phyloP scores from a whole-genome alignment of 2,797 vertebrate genomes.

The Sphenopsis melanotis region DNA sequence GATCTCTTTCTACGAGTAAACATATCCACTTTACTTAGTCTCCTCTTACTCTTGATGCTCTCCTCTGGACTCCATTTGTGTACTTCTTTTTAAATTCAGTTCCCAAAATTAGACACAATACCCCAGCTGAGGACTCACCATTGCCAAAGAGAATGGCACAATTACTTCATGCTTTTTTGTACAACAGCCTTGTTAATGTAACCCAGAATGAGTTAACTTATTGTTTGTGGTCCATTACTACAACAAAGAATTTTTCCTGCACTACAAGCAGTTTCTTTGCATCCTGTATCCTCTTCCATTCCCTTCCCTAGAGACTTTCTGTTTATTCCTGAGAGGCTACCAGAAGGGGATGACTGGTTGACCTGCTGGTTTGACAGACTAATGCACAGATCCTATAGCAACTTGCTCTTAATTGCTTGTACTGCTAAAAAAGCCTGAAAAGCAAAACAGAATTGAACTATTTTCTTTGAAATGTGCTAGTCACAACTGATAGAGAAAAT shows the following conservation, averaged over 20 bases:
- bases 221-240: not conserved
- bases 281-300: not conserved
- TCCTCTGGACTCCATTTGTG: not conserved
- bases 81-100: not conserved
- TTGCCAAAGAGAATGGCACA: not conserved
- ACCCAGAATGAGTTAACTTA: conserved; percentile 4
- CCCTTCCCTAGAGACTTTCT: not conserved
- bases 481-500: not conserved
- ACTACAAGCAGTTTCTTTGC: not conserved
- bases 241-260: not conserved
- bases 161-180: not conserved
- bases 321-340: conserved; percentile 7
- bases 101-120: not conserved
- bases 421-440: not conserved
- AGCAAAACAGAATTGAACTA: not conserved
- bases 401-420: not conserved
- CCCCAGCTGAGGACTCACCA: not conserved
- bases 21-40: not conserved
- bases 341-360: not conserved
- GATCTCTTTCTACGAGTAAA: not conserved
- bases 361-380: not conserved
- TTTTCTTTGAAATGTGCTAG: not conserved
- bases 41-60: not conserved
- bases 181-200: not conserved
- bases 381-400: not conserved